phyloP scores from a whole-genome alignment of 2,113 vertebrate species.

The Malurus alboscapulatus region DNA sequence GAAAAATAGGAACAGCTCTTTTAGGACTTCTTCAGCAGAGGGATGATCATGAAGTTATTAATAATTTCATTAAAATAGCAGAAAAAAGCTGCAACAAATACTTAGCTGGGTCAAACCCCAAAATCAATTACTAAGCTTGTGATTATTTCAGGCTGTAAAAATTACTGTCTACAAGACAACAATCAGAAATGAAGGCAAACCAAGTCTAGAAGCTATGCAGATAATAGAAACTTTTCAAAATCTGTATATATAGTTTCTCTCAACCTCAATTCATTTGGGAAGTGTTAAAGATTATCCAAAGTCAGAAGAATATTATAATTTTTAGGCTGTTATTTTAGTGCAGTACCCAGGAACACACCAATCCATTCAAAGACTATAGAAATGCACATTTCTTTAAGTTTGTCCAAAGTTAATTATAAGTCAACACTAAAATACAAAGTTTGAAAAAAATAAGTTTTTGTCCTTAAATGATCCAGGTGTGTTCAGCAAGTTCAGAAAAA shows the following conservation, averaged over 20 bases:
- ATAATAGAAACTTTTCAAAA: neutral
- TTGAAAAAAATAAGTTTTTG: neutral
- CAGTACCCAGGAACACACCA: neutral
- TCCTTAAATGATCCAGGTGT: neutral
- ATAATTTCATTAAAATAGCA: neutral
- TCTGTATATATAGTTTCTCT: neutral
- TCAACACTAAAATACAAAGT: neutral
- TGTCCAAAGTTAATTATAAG: neutral
- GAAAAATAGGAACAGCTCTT: neutral
- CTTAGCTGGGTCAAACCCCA: neutral
- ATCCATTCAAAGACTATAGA: neutral
- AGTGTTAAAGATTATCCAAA: neutral
- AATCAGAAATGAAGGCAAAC: slow-evolving; percentile 3
- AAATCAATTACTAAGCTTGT: neutral
- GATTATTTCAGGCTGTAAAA: neutral
- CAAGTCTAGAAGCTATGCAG: neutral
- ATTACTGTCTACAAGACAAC: neutral
- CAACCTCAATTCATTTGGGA: neutral
- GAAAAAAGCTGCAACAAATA: neutral
- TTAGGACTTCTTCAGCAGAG: neutral
- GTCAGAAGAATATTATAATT: neutral
- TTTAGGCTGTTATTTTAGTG: neutral
- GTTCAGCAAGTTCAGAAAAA: neutral
- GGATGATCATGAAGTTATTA: neutral
- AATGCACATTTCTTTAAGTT: neutral